These are phyloP conservation scores for Perca flavescens DNA, from an alignment of 2,113 vertebrate species.

Conservation along the genomic window DNA sequence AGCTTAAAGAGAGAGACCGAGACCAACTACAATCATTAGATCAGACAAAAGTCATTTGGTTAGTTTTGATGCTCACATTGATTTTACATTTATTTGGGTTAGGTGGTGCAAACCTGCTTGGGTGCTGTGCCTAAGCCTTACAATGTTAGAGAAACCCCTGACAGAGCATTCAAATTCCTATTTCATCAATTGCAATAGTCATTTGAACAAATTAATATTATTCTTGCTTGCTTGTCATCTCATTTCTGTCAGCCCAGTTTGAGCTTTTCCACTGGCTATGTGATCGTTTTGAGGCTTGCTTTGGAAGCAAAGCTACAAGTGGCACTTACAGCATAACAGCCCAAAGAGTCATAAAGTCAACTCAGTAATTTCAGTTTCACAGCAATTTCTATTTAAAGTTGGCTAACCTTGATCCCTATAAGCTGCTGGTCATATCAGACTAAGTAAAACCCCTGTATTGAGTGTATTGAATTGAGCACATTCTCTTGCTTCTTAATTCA, in stretches of 20 bases:
- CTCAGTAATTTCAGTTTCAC: neutral
- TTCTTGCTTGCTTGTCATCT: neutral
- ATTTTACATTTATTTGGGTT: too few relatives aligned
- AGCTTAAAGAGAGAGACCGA: too few relatives aligned
- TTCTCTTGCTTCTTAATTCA: neutral
- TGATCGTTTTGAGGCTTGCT: neutral
- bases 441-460: neutral
- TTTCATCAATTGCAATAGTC: too few relatives aligned
- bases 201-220: neutral
- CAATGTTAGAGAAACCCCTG: too few relatives aligned
- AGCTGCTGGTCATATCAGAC: neutral
- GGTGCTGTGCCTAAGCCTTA: too few relatives aligned
- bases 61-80: too few relatives aligned
- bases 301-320: neutral
- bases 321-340: neutral
- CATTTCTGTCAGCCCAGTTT: neutral
- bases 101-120: too few relatives aligned
- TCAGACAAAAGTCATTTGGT: too few relatives aligned
- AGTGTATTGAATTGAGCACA: neutral
- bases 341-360: neutral
- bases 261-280: neutral
- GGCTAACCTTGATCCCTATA: neutral
- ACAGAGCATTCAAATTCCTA: too few relatives aligned
- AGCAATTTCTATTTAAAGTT: neutral
- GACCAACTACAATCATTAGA: too few relatives aligned